Evolutionary conservation across 1,140 invertebrate genomes (phyloP), one percentile per base, ranked within the genome.

Genomic region (Atta colombica): DNA sequence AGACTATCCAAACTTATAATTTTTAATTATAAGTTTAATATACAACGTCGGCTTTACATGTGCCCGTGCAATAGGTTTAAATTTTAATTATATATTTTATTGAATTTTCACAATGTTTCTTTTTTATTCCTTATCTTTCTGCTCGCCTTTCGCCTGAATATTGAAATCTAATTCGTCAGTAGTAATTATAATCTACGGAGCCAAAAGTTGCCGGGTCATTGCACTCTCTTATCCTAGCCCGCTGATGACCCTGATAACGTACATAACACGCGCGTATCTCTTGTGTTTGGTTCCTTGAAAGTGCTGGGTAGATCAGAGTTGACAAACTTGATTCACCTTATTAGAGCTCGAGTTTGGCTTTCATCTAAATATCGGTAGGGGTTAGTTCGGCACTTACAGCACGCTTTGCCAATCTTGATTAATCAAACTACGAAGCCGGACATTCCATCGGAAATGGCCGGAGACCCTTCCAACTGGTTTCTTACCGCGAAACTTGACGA

Each of bases 281-380:
- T 80, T 89, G 88, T 86, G 88, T 72, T 90, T 77, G 71, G 88
- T 78, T 86, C 66, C 51, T 85, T 69, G 89, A 84, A 92, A 92
- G 89, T 90, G 87, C 90, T 87, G 88, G 12, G 12, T 77, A 88
- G 89, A 93, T 94, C 89, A 94, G 92, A 94, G 93, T 94, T 93
- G 92, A 92, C 92, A 93, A 94, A 94, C 92, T 94, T 90, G 89
- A 93, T 93, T 92, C 88, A 12, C 82, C 80, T 69, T 87, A 68
- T 86, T 49, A 53, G 45, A 77, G 58, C 35, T 31, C 6, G 31
- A 18, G 39, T 31, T 45, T 28, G 53, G 53, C 68, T 74, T 72
- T 74, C 68, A 49, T 55, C 35, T 49, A 21, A 53, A 16, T 60
- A 63, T 58, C 35, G 45, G 55, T 60, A 63, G 1, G 35, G 68